Conservation (phyloP, 2,888 invertebrate genomes). For the Crossocerus cetratus region DNA sequence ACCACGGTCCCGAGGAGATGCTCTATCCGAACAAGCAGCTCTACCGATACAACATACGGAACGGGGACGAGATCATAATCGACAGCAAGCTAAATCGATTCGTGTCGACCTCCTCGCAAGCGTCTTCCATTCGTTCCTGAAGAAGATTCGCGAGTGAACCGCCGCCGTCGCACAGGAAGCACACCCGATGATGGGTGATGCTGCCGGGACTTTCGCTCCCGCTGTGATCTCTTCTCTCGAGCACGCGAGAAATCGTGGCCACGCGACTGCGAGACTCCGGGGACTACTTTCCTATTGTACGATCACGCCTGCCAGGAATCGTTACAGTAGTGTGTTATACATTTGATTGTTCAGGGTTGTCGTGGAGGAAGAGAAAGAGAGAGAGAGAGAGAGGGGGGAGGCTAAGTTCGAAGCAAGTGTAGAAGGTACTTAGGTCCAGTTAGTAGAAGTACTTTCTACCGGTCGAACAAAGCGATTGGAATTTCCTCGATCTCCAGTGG, state of each 20-base stretch:
- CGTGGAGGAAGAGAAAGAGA: background rate
- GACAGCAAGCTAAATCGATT: slow-evolving; percentile 85
- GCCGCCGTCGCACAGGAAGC: slow-evolving; percentile 31
- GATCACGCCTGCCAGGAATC: slow-evolving; percentile 27
- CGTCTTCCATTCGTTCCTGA: slow-evolving; percentile 74
- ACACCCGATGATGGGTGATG: slow-evolving; percentile 25
- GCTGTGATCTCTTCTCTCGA: slow-evolving; percentile 22
- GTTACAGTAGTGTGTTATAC: slow-evolving; percentile 38
- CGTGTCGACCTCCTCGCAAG: slow-evolving; percentile 66
- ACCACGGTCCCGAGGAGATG: slow-evolving; percentile 91
- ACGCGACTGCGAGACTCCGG: slow-evolving; percentile 5
- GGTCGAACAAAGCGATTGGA: too few relatives aligned
- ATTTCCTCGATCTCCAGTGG: too few relatives aligned
- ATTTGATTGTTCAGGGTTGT: slow-evolving; percentile 49
- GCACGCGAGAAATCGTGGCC: background rate
- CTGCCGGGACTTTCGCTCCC: slow-evolving; percentile 37
- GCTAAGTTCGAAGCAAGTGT: too few relatives aligned
- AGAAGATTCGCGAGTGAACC: slow-evolving; percentile 53
- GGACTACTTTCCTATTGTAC: background rate
- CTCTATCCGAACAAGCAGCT: slow-evolving; percentile 92
- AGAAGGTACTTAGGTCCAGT: too few relatives aligned
- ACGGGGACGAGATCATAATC: slow-evolving; percentile 94
- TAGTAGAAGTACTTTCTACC: too few relatives aligned
- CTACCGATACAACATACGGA: slow-evolving; percentile 93
- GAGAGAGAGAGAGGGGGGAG: background rate